Base-by-base conservation (phyloP, 2,888 invertebrate species). In the Steromphala cineraria region DNA sequence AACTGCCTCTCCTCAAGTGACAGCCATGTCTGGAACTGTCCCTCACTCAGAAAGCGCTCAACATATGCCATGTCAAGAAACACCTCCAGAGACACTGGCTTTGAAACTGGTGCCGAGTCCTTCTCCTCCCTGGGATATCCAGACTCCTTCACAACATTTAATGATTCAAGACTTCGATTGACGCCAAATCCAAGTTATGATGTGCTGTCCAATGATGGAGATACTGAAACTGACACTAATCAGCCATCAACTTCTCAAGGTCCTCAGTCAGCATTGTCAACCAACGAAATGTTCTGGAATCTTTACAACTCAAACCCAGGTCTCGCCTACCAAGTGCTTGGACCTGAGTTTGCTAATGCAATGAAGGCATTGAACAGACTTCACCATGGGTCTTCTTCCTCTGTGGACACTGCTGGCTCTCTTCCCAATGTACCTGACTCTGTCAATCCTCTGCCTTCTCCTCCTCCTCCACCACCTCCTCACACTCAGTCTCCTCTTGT, bases 211-310 rank as follows among this genome's bases (percentile, higher is more conserved):
- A 46, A 40, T 74, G 56, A 74, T 62, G 75, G 46, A 52, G 28
- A 15, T 15, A 53, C 67, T 31, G n/a, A 15, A 24, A 53, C 53
- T 52, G 71, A 53, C 17, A 28, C 8, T 8, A 36, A 36, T 36
- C 4, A 31, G 67, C 24, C 28, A 28, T 24, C 36, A 0, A 62
- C 19, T 5, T 31, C 19, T 3, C 15, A 28, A 55, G 17, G 17
- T n/a, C 24, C 28, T 13, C 40, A 36, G 7, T 36, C 28, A 13
- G 67, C 53, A 28, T 2, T 21, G 24, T 80, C 82, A 17, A 28
- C 77, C 0, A 82, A 82, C 52, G 79, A 82, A 36, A 21, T 79
- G 31, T 79, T 79, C 77, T 82, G 79, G 82, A 71, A 77, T 46
- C 52, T 82, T 13, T 82, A 79, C 53, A 15, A 36, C 10, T 36